Evolutionary conservation across 1,140 invertebrate species (phyloP).

Genomic region (Cyclina sinensis): DNA sequence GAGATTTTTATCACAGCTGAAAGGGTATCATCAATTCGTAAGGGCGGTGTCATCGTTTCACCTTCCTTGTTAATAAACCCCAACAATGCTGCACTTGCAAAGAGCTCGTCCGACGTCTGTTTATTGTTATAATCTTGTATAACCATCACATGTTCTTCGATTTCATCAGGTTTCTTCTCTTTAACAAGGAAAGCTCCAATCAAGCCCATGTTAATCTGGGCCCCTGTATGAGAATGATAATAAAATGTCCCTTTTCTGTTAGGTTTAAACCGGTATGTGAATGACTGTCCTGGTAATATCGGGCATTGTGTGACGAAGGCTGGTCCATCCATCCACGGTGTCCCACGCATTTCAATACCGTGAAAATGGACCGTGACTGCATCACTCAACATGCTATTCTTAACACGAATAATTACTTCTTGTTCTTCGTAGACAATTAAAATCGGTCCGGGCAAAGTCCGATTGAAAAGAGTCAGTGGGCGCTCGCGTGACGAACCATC

Average conservation of each 20-base stretch:
- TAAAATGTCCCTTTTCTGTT: slow-evolving; percentile 69
- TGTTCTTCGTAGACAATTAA: slow-evolving; percentile 93
- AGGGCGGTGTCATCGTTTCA: background rate
- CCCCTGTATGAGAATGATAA: slow-evolving; percentile 72
- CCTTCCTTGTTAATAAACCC: background rate
- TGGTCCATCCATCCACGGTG: slow-evolving; percentile 96
- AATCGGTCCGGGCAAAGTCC: slow-evolving; percentile 72
- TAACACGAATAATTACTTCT: slow-evolving; percentile 94
- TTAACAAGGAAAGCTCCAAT: slow-evolving; percentile 72
- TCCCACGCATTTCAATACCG: slow-evolving; percentile 92
- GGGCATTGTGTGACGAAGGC: slow-evolving; percentile 97
- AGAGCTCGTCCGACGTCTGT: slow-evolving; percentile 51
- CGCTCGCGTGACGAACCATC: slow-evolving; percentile 70
- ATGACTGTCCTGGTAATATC: slow-evolving; percentile 93
- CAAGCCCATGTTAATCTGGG: slow-evolving; percentile 66
- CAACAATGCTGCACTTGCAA: background rate
- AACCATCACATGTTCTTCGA: slow-evolving; percentile 72
- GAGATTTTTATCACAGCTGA: background rate
- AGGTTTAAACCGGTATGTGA: slow-evolving; percentile 90
- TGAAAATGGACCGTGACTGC: slow-evolving; percentile 95
- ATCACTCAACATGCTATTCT: slow-evolving; percentile 93
- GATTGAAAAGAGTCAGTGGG: slow-evolving; percentile 70
- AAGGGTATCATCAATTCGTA: slow-evolving; percentile 28
- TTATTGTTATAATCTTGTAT: slow-evolving; percentile 80
- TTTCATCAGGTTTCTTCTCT: slow-evolving; percentile 21